phyloP scores from a whole-genome alignment of 2,888 invertebrate genomes.

The Glyphotaelius pellucidus region DNA sequence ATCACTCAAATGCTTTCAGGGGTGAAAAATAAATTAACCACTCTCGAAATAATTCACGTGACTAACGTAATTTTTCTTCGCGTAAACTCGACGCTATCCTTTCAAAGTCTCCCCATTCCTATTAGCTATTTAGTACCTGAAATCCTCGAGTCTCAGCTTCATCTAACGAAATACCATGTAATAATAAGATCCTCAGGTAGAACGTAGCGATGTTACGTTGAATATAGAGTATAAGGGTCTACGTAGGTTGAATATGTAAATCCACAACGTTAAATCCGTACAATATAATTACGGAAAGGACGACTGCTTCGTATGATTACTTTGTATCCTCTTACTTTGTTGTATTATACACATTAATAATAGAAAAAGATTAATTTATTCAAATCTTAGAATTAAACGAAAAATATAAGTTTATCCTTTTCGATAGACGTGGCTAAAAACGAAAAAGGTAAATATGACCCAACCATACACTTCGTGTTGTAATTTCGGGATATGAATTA shows the following conservation, averaged over 20 bases:
- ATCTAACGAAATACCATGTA: background rate
- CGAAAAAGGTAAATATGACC: too few species aligned
- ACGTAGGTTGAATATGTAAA: background rate
- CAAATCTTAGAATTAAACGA: too few species aligned
- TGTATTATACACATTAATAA: background rate
- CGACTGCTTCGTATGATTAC: background rate
- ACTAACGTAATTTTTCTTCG: background rate
- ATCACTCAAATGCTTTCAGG: background rate
- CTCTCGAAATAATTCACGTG: background rate
- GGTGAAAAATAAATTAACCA: background rate
- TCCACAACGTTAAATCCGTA: background rate
- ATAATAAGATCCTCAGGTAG: background rate
- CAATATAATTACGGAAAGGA: background rate
- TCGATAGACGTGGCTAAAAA: too few species aligned
- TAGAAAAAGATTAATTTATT: background rate
- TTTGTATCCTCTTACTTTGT: background rate
- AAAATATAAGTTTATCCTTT: too few species aligned
- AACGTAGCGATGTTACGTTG: background rate
- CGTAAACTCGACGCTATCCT: background rate
- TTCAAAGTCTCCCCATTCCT: background rate
- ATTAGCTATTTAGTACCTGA: conserved; percentile 10
- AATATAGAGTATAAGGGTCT: background rate
- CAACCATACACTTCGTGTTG: too few species aligned
- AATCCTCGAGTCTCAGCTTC: conserved; percentile 11
- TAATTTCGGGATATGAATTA: too few species aligned